Conservation (phyloP, 2,888 invertebrate genomes). For the Nudaria mundana region DNA sequence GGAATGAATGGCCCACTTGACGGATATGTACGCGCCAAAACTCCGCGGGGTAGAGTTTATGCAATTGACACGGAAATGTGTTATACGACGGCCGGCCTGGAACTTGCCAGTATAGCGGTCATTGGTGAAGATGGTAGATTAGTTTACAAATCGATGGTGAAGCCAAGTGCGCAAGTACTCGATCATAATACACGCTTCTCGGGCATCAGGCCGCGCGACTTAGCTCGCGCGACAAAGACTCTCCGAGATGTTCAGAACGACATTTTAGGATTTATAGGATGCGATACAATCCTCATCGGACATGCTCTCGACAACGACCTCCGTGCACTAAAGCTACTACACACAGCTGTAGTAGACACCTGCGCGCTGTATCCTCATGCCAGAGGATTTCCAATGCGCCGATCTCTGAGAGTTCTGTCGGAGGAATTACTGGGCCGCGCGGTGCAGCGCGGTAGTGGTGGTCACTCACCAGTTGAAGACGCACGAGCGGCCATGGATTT, state of each 20-base stretch:
- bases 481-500: conserved; percentile 94
- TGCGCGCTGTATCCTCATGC: conserved; percentile 93
- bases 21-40: conserved; percentile 83
- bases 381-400: conserved; percentile 90
- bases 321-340: conserved; percentile 91
- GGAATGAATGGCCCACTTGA: conserved; percentile 88
- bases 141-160: conserved; percentile 92
- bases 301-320: conserved; percentile 98
- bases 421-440: conserved; percentile 86
- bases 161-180: conserved; percentile 90
- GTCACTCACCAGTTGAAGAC: conserved; percentile 97
- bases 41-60: conserved; percentile 83
- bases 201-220: conserved; percentile 87
- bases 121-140: conserved; percentile 86
- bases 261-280: conserved; percentile 88
- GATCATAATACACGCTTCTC: conserved; percentile 98
- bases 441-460: conserved; percentile 87
- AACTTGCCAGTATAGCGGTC: conserved; percentile 93
- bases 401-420: conserved; percentile 90
- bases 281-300: conserved; percentile 95
- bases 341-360: conserved; percentile 93
- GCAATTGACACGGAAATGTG: conserved; percentile 99
- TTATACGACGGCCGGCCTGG: conserved; percentile 92
- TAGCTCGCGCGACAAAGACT: conserved; percentile 83
- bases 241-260: conserved; percentile 92